Base-by-base conservation (phyloP, 1,140 invertebrate genomes). In the Diuraphis noxia region DNA sequence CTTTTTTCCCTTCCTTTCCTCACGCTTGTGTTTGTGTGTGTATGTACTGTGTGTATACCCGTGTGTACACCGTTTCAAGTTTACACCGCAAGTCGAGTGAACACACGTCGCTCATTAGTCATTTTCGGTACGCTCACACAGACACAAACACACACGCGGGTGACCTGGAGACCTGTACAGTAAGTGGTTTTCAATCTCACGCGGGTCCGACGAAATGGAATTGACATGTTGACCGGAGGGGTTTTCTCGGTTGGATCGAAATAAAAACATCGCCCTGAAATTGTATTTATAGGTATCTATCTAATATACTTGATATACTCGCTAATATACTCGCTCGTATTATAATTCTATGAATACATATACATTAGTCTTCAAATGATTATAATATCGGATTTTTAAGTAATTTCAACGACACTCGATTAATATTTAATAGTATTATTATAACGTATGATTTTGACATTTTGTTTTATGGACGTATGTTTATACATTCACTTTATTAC, bases 21-120 rank as follows among this genome's bases (percentile, higher is more conserved):
- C 41, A 21, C 34, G 1, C 56, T 72, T 49, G 21, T 49, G 34
- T 36, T 23, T 6, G 21, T 13, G n/a, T 49, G 7, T 23, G 30
- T 79, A 5, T 38, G 17, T 41, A 38, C 40, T 41, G 9, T 7
- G 88, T n/a, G n/a, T n/a, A n/a, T n/a, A 72, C 56, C 19, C 36
- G 63, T 82, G 34, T 52, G 89, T 91, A 38, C 82, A 91, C 77
- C 89, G 89, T 81, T 91, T 81, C 88, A 46, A 77, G 72, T 90
- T 90, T 90, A 23, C 81, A 90, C 88, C 56, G n/a, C 88, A 46
- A 90, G 88, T 81, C 88, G 34, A 90, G 89, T 91, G 89, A 82
- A 91, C 89, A 82, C 89, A 82, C 89, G 89, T 82, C 88, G 77
- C 89, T 91, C 89, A 91, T 91, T 91, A 91, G 89, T 91, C 89